These are phyloP conservation scores for Allygus modestus DNA, from an alignment of 2,888 invertebrate genomes.

Conservation along the genomic window DNA sequence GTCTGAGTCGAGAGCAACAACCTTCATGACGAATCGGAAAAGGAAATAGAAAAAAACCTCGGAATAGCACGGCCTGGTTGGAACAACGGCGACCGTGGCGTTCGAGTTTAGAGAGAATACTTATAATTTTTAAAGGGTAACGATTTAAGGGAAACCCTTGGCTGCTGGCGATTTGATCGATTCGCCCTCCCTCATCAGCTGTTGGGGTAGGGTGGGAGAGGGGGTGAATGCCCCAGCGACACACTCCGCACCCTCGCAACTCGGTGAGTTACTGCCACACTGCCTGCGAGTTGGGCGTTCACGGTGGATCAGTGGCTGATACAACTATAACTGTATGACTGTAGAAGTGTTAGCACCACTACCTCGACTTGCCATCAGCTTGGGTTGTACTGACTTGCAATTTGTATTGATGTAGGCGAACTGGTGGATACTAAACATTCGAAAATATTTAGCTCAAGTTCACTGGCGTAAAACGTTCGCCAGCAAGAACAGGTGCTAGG, in stretches of 20 bases:
- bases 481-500: too few relatives aligned
- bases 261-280: neutral
- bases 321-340: too few relatives aligned
- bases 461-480: too few relatives aligned
- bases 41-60: too few relatives aligned
- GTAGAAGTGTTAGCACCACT: too few relatives aligned
- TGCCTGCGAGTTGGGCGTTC: neutral
- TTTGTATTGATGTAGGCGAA: too few relatives aligned
- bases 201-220: conserved; percentile 1
- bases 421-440: too few relatives aligned
- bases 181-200: conserved; percentile 51
- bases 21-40: too few relatives aligned
- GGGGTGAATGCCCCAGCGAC: conserved; percentile 41
- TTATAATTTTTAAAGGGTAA: conserved; percentile 49
- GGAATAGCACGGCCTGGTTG: neutral
- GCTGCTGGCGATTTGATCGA: conserved; percentile 47
- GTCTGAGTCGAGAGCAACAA: too few relatives aligned
- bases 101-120: conserved; percentile 31
- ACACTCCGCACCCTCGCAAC: neutral
- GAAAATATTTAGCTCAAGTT: too few relatives aligned
- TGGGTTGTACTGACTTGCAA: too few relatives aligned
- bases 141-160: conserved; percentile 56
- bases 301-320: neutral
- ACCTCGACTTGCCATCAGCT: too few relatives aligned
- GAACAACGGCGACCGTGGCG: neutral